phyloP scores from a whole-genome alignment of 2,797 vertebrate species.

The Phylloscopus collybita region DNA sequence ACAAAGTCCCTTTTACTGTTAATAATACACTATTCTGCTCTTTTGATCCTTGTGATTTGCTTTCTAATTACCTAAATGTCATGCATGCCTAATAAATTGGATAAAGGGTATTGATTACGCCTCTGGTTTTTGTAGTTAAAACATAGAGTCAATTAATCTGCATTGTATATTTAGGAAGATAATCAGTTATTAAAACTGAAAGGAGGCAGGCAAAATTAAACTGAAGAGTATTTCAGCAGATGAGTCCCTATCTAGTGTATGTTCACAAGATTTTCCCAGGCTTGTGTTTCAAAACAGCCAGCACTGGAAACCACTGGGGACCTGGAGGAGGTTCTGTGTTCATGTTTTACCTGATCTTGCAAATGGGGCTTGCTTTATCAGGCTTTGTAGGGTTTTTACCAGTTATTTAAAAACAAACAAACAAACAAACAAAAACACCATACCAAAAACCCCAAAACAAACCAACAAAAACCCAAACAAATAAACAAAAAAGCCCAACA shows the following conservation, averaged over 20 bases:
- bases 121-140: conserved; percentile 11
- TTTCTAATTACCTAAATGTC: conserved; percentile 62
- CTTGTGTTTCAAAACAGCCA: neutral
- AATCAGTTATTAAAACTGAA: conserved; percentile 32
- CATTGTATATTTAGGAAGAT: conserved; percentile 39
- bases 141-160: conserved; percentile 34
- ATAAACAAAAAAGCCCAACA: too few species aligned
- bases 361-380: neutral
- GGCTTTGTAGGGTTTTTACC: neutral
- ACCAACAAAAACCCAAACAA: neutral
- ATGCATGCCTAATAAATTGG: conserved; percentile 57
- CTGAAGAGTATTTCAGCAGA: neutral
- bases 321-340: neutral
- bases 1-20: neutral
- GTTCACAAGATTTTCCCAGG: neutral
- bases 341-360: neutral
- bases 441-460: neutral
- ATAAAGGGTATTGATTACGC: conserved; percentile 46
- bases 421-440: too few species aligned
- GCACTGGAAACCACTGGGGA: neutral
- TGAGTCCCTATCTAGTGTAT: neutral
- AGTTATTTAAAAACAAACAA: neutral
- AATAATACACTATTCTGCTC: neutral
- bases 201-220: neutral
- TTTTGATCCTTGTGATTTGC: conserved; percentile 30